Base-by-base conservation (phyloP, 2,113 vertebrate genomes). In the Tympanuchus pallidicinctus region DNA sequence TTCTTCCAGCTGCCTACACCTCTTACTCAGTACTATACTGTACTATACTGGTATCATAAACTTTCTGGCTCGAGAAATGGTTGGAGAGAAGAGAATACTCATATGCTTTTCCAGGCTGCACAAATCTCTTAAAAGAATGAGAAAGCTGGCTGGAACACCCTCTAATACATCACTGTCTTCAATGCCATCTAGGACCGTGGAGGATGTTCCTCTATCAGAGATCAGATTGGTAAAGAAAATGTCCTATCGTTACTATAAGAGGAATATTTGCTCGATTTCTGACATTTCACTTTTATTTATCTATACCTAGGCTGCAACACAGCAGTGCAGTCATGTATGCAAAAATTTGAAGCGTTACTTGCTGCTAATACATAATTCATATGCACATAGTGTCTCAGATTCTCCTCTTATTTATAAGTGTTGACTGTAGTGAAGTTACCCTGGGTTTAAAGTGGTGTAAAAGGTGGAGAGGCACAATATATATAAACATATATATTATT, bases 401-500 rank as follows among this genome's bases (percentile, higher is more conserved):
- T 87, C 40, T 79, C 93, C 27, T 82, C 40, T 76, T 92, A 59
- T 86, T 76, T 86, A 69, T 76, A 75, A 36, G 45, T 15, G 4
- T 57, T 82, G 4, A 16, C 36, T 61, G 13, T 8, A 36, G n/a
- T 20, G 19, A 69, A 87, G 24, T 20, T 79, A 54, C 3, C 77
- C 42, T 34, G n/a, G 10, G 13, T 60, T 52, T 67, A 36, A 91
- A 91, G 38, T n/a, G 15, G 17, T 72, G 8, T 67, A 88, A 83
- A 80, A 77, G 16, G 25, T 64, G 8, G 32, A 81, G 47, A 82
- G 11, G 13, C 7, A 30, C 8, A 59, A 69, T 72, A 38, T 69
- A 61, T 73, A 87, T 61, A 48, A 82, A 61, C 25, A 9, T 76
- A 84, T 82, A 25, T 72, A 82, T 94, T 90, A 93, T 95, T 93